These are phyloP conservation scores for Rhogogaster chlorosoma DNA, from an alignment of 2,888 invertebrate genomes.

Conservation along the genomic window DNA sequence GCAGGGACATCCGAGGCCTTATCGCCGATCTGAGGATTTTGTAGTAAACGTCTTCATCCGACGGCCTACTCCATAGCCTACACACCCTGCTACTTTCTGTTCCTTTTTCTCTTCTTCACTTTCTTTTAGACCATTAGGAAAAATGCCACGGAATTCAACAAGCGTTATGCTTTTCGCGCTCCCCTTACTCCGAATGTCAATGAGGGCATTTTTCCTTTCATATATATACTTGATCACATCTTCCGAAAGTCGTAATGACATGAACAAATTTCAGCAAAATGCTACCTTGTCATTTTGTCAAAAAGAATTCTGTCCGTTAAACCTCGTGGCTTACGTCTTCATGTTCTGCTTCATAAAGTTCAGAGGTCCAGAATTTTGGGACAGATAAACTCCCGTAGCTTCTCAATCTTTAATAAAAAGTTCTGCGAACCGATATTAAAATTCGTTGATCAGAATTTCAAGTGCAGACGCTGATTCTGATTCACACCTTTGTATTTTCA, in stretches of 20 bases:
- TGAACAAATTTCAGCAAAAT: background rate
- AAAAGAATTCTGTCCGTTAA: background rate
- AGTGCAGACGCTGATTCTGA: no score
- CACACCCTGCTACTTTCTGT: conserved; percentile 54
- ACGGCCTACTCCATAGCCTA: conserved; percentile 63
- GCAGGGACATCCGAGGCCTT: conserved; percentile 2
- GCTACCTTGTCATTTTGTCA: background rate
- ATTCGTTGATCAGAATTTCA: no score
- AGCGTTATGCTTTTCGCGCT: background rate
- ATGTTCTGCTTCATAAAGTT: background rate
- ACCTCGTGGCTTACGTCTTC: background rate
- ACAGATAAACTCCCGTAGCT: no score
- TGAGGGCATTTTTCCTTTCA: background rate
- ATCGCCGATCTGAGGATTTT: conserved; percentile 50
- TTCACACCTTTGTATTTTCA: no score
- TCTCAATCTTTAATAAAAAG: background rate
- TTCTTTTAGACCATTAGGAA: background rate
- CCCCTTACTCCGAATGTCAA: background rate
- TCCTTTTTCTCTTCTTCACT: background rate
- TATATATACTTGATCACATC: background rate
- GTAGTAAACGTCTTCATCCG: conserved; percentile 63
- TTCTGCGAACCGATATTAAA: no score
- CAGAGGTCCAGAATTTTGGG: no score
- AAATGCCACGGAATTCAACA: background rate
- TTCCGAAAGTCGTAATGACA: background rate